Evolutionary conservation across 2,888 invertebrate species (phyloP).

Genomic region (Lithosia quadra): DNA sequence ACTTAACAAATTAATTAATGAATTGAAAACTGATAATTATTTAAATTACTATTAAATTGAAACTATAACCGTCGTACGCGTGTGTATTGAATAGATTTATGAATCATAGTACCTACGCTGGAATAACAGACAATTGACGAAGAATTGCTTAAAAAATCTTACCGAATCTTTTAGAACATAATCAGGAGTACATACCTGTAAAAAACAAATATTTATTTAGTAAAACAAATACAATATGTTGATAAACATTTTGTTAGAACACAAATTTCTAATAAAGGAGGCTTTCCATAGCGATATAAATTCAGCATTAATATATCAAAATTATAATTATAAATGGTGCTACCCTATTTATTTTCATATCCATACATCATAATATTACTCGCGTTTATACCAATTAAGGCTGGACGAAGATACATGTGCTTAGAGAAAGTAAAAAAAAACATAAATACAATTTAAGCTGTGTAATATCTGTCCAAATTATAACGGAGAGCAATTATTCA

Average conservation of each 20-base stretch:
- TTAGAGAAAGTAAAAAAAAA: constrained; percentile 67
- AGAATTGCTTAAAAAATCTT: constrained; percentile 18
- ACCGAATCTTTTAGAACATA: constrained; percentile 22
- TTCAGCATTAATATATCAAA: constrained; percentile 61
- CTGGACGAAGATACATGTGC: constrained; percentile 71
- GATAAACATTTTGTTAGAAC: constrained; percentile 13
- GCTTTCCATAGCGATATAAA: constrained; percentile 55
- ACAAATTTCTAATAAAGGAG: constrained; percentile 49
- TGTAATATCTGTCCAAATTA: constrained; percentile 80
- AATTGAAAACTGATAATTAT: no score
- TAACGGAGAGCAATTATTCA: constrained; percentile 81
- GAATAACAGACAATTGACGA: no score
- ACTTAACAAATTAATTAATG: no score
- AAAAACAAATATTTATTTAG: constrained; percentile 33
- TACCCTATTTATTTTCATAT: constrained; percentile 75
- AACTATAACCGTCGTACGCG: neutral
- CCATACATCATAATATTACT: constrained; percentile 75
- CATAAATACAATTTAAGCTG: constrained; percentile 81
- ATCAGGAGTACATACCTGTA: constrained; percentile 71
- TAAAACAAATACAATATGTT: constrained; percentile 18
- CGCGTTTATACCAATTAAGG: constrained; percentile 77
- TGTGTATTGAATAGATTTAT: neutral
- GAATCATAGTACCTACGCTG: neutral
- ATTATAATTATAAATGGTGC: constrained; percentile 67
- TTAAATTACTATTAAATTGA: neutral